Conservation (phyloP, 2,888 invertebrate species). For the Cyrtodaria siliqua region DNA sequence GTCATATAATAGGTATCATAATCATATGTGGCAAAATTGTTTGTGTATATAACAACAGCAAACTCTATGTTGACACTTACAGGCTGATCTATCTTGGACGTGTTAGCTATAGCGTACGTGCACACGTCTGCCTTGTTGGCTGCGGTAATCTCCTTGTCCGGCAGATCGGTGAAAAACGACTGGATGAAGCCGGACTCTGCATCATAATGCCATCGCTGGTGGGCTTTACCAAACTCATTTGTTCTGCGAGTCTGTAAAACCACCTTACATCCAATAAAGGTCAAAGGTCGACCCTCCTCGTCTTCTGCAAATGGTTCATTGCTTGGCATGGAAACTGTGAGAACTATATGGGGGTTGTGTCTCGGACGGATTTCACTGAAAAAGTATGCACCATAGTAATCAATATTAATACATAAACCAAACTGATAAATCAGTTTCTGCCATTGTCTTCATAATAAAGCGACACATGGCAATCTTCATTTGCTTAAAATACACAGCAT, state of each 20-base stretch:
- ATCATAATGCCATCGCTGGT: slow-evolving; percentile 84
- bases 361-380: slow-evolving; percentile 83
- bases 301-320: slow-evolving; percentile 67
- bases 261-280: slow-evolving; percentile 80
- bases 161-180: slow-evolving; percentile 82
- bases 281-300: slow-evolving; percentile 72
- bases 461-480: too few relatives aligned
- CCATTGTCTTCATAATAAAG: too few relatives aligned
- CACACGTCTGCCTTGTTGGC: slow-evolving; percentile 85
- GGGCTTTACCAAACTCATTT: slow-evolving; percentile 84
- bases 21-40: too few relatives aligned
- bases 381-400: slow-evolving; percentile 2
- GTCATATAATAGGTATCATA: too few relatives aligned
- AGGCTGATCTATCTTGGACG: slow-evolving; percentile 83
- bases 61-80: too few relatives aligned
- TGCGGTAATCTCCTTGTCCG: slow-evolving; percentile 85
- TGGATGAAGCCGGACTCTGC: slow-evolving; percentile 81
- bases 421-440: too few relatives aligned
- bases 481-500: too few relatives aligned
- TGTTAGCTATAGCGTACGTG: slow-evolving; percentile 82
- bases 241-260: slow-evolving; percentile 79
- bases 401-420: too few relatives aligned
- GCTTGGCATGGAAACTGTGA: slow-evolving; percentile 83
- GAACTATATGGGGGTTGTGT: slow-evolving; percentile 78
- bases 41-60: too few relatives aligned